Percentiles rank a stretch among this genome's conserved stretches.
These are phyloP conservation scores for Nemurella pictetii DNA, from an alignment of 2,888 invertebrate species.

Conservation along the genomic window DNA sequence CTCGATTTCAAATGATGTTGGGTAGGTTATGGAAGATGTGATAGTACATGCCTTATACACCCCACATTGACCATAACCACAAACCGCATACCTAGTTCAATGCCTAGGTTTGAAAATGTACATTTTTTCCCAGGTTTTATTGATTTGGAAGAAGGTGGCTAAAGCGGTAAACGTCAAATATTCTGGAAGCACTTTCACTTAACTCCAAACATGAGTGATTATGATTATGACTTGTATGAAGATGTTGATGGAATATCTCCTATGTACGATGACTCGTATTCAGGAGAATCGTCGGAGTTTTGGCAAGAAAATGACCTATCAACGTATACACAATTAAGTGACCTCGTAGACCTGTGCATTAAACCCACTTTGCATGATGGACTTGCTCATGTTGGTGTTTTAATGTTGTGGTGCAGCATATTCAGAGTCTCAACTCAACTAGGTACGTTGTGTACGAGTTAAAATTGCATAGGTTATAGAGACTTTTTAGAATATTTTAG, in stretches of 20 bases:
- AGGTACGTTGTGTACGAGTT: slow-evolving; percentile 42
- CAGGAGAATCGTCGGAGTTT: slow-evolving; percentile 39
- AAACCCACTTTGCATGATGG: slow-evolving; percentile 47
- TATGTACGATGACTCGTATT: slow-evolving; percentile 42
- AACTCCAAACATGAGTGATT: slow-evolving; percentile 40
- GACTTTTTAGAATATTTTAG: neutral
- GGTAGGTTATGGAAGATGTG: no score
- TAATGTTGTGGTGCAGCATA: slow-evolving; percentile 46
- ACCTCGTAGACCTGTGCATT: slow-evolving; percentile 47
- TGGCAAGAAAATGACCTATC: slow-evolving; percentile 43
- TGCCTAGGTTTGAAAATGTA: no score
- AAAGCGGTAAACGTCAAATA: no score
- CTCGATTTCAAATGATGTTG: no score
- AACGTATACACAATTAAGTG: slow-evolving; percentile 42
- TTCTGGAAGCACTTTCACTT: no score
- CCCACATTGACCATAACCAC: no score
- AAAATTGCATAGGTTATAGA: neutral
- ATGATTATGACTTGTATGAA: slow-evolving; percentile 43
- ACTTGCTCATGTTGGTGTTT: slow-evolving; percentile 46
- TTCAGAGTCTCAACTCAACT: slow-evolving; percentile 47
- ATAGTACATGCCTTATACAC: no score
- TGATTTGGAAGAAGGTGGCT: no score
- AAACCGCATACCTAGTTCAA: no score
- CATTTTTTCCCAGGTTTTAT: no score
- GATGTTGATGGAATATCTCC: slow-evolving; percentile 43